phyloP scores from a whole-genome alignment of 1,140 invertebrate species.

The Cotesia glomerata region DNA sequence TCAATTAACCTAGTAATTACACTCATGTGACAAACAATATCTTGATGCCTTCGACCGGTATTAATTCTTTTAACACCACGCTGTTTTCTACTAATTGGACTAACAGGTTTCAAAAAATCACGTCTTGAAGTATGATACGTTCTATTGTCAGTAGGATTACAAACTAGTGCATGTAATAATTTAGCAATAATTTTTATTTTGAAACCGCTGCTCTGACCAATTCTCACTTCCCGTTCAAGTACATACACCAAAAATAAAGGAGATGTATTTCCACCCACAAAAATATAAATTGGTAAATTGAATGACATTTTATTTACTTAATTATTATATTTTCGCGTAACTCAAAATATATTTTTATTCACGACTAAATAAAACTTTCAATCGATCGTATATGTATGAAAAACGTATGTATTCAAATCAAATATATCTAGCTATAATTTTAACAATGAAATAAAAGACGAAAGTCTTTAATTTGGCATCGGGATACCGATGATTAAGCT shows the following conservation, averaged over 20 bases:
- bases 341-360: not conserved
- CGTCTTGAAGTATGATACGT: not conserved
- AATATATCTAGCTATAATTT: too few relatives aligned
- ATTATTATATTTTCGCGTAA: not conserved
- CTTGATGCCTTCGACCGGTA: not conserved
- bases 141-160: not conserved
- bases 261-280: not conserved
- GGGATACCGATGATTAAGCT: slow-evolving; percentile 51
- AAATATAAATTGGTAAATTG: not conserved
- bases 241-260: slow-evolving; percentile 29
- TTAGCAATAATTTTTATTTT: slow-evolving; percentile 43
- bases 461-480: slow-evolving; percentile 36
- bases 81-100: not conserved
- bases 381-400: too few relatives aligned
- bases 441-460: not conserved
- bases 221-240: slow-evolving; percentile 47
- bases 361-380: too few relatives aligned
- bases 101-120: not conserved
- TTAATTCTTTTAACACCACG: not conserved
- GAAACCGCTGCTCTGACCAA: slow-evolving; percentile 36
- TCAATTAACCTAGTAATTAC: not conserved
- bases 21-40: not conserved
- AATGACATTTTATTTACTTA: not conserved
- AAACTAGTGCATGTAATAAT: slow-evolving; percentile 42
- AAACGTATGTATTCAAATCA: too few relatives aligned